phyloP scores from a whole-genome alignment of 2,797 vertebrate genomes.

The Melanotaenia maccullochi region DNA sequence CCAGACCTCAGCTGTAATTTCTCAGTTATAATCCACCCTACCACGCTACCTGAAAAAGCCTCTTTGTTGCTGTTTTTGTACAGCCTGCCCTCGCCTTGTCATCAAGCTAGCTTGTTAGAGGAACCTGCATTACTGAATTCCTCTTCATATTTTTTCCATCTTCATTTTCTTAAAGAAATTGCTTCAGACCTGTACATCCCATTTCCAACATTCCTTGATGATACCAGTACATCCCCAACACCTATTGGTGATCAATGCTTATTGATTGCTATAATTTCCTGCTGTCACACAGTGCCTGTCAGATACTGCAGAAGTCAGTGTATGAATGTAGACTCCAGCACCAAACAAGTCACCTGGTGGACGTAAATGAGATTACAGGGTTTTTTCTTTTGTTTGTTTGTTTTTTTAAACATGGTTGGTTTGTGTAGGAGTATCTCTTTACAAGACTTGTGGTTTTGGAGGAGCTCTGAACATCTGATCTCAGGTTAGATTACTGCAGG shows the following conservation, averaged over 20 bases:
- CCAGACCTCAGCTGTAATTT: neutral
- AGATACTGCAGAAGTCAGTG: slow-evolving; percentile 47
- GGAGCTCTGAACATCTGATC: slow-evolving; percentile 57
- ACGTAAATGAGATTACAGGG: slow-evolving; percentile 52
- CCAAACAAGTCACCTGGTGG: slow-evolving; percentile 40
- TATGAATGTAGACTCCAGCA: slow-evolving; percentile 62
- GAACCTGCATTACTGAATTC: neutral
- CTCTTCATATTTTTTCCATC: neutral
- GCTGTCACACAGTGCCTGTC: slow-evolving; percentile 40
- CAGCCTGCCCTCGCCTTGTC: neutral
- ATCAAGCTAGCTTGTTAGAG: neutral
- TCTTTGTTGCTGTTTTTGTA: neutral
- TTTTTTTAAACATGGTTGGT: slow-evolving; percentile 36
- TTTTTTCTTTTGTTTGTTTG: neutral
- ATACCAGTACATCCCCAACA: slow-evolving; percentile 36
- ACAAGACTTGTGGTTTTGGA: slow-evolving; percentile 44
- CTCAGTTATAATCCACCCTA: neutral
- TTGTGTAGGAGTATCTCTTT: slow-evolving; percentile 52
- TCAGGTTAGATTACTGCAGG: slow-evolving; percentile 45
- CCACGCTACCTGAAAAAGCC: neutral
- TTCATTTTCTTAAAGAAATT: neutral
- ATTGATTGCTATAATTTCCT: slow-evolving; percentile 62
- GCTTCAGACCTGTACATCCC: neutral
- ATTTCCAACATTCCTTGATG: slow-evolving; percentile 5
- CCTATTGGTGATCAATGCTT: slow-evolving; percentile 54